Percentiles rank a stretch among this genome's conserved stretches.
phyloP scores from a whole-genome alignment of 2,888 invertebrate species.

The Polydrusus cervinus region DNA sequence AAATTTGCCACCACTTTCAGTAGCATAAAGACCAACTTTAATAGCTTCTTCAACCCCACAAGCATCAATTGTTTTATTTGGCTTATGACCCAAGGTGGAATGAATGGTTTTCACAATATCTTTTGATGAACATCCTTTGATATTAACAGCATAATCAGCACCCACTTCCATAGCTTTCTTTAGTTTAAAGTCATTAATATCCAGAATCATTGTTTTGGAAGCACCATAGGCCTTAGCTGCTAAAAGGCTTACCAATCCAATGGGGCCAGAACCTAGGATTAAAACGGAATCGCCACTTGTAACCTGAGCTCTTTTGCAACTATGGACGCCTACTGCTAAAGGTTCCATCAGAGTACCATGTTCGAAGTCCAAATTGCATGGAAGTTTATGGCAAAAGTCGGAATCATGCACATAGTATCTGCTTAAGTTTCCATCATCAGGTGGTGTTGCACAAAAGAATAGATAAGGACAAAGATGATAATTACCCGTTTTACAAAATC shows the following conservation, averaged over 20 bases:
- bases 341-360: slow-evolving; percentile 96
- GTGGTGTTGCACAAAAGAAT: slow-evolving; percentile 95
- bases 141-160: slow-evolving; percentile 80
- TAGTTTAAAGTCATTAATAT: slow-evolving; percentile 76
- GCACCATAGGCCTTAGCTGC: slow-evolving; percentile 91
- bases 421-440: slow-evolving; percentile 89
- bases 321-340: slow-evolving; percentile 93
- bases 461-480: slow-evolving; percentile 94
- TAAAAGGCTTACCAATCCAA: slow-evolving; percentile 86
- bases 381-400: slow-evolving; percentile 91
- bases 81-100: slow-evolving; percentile 75
- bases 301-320: slow-evolving; percentile 88
- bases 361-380: slow-evolving; percentile 90
- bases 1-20: slow-evolving; percentile 88
- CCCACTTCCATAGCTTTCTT: slow-evolving; percentile 85
- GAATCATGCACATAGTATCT: slow-evolving; percentile 92
- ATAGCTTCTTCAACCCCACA: slow-evolving; percentile 87
- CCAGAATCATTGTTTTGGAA: slow-evolving; percentile 80
- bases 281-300: slow-evolving; percentile 81
- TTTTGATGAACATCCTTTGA: slow-evolving; percentile 74
- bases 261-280: slow-evolving; percentile 90
- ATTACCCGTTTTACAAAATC: slow-evolving; percentile 88
- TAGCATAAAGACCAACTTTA: slow-evolving; percentile 82
- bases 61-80: slow-evolving; percentile 89
- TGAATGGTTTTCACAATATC: slow-evolving; percentile 76